A percentile compares a stretch with the other conserved stretches of the same genome.
These are phyloP conservation scores for Scarus forsteni DNA, from an alignment of 2,797 vertebrate species.

Conservation along the genomic window DNA sequence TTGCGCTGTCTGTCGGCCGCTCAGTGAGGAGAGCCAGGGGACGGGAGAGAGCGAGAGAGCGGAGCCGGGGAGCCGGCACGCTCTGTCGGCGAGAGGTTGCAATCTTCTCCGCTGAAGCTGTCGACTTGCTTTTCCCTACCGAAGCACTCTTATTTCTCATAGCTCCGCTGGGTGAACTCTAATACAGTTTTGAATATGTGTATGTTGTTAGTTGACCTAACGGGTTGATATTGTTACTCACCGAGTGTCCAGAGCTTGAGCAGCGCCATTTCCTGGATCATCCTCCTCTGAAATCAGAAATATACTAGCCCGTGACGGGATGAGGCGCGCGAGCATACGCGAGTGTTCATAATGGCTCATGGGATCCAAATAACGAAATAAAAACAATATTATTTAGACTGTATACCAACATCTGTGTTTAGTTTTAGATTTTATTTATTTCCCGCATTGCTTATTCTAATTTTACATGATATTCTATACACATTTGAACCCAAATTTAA, in stretches of 20 bases:
- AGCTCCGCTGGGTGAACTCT: neutral
- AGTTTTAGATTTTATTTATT: too few relatives aligned
- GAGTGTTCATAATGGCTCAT: neutral
- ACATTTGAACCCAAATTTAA: too few relatives aligned
- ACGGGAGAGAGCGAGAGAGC: constrained; percentile 52
- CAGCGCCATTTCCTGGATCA: constrained; percentile 44
- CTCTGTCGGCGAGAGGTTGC: constrained; percentile 36
- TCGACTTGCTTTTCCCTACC: constrained; percentile 30
- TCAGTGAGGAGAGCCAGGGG: constrained; percentile 68
- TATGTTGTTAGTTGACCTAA: neutral
- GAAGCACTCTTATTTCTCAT: neutral
- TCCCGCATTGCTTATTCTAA: too few relatives aligned
- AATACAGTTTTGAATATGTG: neutral
- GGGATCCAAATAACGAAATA: neutral
- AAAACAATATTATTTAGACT: neutral
- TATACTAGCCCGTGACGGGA: constrained; percentile 37
- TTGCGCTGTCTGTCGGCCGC: constrained; percentile 74
- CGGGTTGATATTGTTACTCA: neutral
- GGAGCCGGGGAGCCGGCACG: constrained; percentile 46
- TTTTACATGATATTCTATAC: too few relatives aligned
- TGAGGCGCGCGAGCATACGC: constrained; percentile 39
- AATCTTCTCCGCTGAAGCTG: constrained; percentile 20
- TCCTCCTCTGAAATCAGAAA: constrained; percentile 43
- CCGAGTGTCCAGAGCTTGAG: constrained; percentile 5
- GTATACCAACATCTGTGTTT: too few relatives aligned